These are phyloP conservation scores for Plutella xylostella DNA, from an alignment of 2,888 invertebrate genomes.

Conservation along the genomic window DNA sequence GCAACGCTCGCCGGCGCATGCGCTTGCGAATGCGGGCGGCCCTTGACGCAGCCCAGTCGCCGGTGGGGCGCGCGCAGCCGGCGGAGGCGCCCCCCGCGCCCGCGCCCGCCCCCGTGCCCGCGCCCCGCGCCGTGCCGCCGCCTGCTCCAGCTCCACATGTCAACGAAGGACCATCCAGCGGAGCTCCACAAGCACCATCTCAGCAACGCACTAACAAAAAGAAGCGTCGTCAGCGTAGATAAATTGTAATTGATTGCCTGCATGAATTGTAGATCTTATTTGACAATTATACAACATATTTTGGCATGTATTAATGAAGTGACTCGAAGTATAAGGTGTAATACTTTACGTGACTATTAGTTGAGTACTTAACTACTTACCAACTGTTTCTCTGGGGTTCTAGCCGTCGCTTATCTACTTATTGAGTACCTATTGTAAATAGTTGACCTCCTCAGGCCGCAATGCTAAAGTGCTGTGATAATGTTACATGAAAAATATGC, in stretches of 20 bases:
- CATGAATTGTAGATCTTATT: background rate
- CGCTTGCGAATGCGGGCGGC: constrained; percentile 41
- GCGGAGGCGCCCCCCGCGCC: background rate
- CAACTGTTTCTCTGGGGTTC: constrained; percentile 34
- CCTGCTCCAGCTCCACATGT: constrained; percentile 11
- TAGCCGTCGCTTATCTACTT: constrained; percentile 27
- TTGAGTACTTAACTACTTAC: background rate
- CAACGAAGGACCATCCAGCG: constrained; percentile 28
- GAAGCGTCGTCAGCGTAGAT: constrained; percentile 53
- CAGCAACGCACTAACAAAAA: constrained; percentile 38
- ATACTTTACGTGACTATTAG: background rate
- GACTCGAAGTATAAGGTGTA: constrained; percentile 3
- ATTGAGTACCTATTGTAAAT: constrained; percentile 29
- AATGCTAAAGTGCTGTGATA: constrained; percentile 64
- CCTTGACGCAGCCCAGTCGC: constrained; percentile 28
- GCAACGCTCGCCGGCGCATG: constrained; percentile 49
- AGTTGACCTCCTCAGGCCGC: constrained; percentile 41
- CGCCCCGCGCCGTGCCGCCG: constrained; percentile 6
- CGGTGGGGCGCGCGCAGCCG: constrained; percentile 11
- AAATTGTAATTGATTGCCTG: constrained; percentile 25
- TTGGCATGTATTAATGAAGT: constrained; percentile 4
- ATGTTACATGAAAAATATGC: constrained; percentile 13
- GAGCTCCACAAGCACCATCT: constrained; percentile 25
- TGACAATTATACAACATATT: constrained; percentile 5
- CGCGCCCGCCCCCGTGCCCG: background rate